phyloP scores from a whole-genome alignment of 2,888 invertebrate species.

The Andrena dorsata region DNA sequence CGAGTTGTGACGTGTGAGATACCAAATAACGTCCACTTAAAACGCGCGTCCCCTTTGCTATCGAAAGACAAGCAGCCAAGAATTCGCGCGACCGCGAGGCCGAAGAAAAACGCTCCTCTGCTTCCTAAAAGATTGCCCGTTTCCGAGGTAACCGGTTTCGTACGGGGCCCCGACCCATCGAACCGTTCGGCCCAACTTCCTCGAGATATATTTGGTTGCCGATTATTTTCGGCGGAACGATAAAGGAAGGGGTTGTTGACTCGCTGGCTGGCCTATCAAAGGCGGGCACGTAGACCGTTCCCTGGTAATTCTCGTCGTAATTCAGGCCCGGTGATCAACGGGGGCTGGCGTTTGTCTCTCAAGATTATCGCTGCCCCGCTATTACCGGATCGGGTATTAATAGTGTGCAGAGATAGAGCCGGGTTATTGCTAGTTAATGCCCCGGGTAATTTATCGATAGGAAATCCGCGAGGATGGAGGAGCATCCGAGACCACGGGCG shows the following conservation, averaged over 20 bases:
- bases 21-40: too few relatives aligned
- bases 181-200: neutral
- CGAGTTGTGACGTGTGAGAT: too few relatives aligned
- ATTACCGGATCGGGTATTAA: conserved; percentile 72
- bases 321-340: conserved; percentile 38
- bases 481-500: neutral
- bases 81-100: too few relatives aligned
- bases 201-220: neutral
- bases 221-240: conserved; percentile 30
- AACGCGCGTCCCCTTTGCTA: too few relatives aligned
- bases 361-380: conserved; percentile 69
- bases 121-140: neutral
- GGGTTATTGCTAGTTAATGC: conserved; percentile 68
- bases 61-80: too few relatives aligned
- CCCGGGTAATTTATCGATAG: conserved; percentile 70
- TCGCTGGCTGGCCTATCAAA: neutral
- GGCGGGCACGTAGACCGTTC: conserved; percentile 14
- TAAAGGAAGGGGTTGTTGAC: conserved; percentile 5
- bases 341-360: conserved; percentile 69
- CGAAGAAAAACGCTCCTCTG: neutral
- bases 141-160: conserved; percentile 11
- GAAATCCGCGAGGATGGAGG: conserved; percentile 17
- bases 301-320: conserved; percentile 44
- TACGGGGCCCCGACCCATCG: neutral
- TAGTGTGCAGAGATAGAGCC: conserved; percentile 56